These are phyloP conservation scores for Onychostoma macrolepis DNA, from an alignment of 2,113 vertebrate species.

Conservation along the genomic window DNA sequence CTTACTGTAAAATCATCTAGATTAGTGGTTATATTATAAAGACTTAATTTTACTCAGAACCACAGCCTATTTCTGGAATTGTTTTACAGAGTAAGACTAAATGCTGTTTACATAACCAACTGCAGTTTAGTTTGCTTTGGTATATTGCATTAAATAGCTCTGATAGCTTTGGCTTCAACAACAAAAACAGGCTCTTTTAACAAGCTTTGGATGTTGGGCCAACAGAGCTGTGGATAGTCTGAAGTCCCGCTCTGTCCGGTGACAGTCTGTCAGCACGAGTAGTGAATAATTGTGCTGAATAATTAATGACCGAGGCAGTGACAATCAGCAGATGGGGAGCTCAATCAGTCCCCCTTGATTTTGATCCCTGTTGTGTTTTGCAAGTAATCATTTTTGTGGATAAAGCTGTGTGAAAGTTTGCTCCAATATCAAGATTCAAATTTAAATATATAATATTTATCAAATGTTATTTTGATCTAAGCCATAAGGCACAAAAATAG, in stretches of 20 bases:
- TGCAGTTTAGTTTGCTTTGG: not conserved
- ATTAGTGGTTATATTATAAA: not conserved
- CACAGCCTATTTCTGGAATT: not conserved
- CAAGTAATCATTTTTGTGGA: not conserved
- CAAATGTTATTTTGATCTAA: too few relatives aligned
- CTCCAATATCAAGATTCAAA: not conserved
- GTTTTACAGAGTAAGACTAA: not conserved
- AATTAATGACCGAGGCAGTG: conserved; percentile 63
- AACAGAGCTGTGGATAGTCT: conserved; percentile 9
- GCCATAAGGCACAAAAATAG: too few relatives aligned
- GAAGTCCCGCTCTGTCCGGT: conserved; percentile 9
- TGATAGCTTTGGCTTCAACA: not conserved
- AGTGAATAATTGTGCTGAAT: conserved; percentile 63
- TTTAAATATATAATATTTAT: not conserved
- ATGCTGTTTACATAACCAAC: not conserved
- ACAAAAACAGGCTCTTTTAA: not conserved
- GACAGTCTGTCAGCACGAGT: conserved; percentile 50
- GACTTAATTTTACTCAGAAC: not conserved
- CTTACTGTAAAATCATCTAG: not conserved
- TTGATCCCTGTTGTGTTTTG: conserved; percentile 50
- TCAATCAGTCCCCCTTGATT: conserved; percentile 6
- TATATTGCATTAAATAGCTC: not conserved
- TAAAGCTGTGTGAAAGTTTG: not conserved
- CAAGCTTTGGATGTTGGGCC: not conserved
- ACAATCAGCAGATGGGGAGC: conserved; percentile 50